Conservation (phyloP, 1,140 invertebrate genomes). For the Drosophila mayri region DNA sequence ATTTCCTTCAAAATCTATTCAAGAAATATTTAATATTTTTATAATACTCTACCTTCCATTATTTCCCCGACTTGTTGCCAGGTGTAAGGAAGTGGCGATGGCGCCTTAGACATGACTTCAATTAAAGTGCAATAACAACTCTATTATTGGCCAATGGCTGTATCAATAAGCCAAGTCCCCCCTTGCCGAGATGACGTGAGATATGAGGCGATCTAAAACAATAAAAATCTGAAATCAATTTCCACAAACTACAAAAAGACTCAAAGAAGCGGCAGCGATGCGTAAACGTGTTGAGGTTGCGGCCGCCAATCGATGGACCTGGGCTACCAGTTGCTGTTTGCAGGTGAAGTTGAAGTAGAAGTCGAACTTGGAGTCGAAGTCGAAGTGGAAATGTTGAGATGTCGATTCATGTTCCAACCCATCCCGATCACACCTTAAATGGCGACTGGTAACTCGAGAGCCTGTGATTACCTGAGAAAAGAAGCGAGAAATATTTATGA, state of each 20-base stretch:
- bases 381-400: slow-evolving; percentile 22
- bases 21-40: too few relatives aligned
- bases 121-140: slow-evolving; percentile 83
- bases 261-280: slow-evolving; percentile 58
- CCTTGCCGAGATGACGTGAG: slow-evolving; percentile 68
- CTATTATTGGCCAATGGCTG: slow-evolving; percentile 74
- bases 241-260: slow-evolving; percentile 55
- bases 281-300: slow-evolving; percentile 74
- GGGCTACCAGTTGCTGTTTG: slow-evolving; percentile 44
- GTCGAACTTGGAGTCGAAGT: slow-evolving; percentile 15
- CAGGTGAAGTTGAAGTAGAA: slow-evolving; percentile 8
- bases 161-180: slow-evolving; percentile 71
- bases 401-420: slow-evolving; percentile 52
- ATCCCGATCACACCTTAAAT: slow-evolving; percentile 77
- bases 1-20: too few relatives aligned
- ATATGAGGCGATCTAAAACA: slow-evolving; percentile 76
- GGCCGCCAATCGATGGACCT: slow-evolving; percentile 40
- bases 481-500: slow-evolving; percentile 79
- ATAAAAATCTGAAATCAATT: slow-evolving; percentile 80
- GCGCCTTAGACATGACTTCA: slow-evolving; percentile 64
- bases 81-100: slow-evolving; percentile 41
- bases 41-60: neutral
- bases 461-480: slow-evolving; percentile 74
- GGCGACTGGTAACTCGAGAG: slow-evolving; percentile 73
- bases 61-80: slow-evolving; percentile 15